phyloP scores from a whole-genome alignment of 1,140 invertebrate species.

The Drosophila paulistorum region DNA sequence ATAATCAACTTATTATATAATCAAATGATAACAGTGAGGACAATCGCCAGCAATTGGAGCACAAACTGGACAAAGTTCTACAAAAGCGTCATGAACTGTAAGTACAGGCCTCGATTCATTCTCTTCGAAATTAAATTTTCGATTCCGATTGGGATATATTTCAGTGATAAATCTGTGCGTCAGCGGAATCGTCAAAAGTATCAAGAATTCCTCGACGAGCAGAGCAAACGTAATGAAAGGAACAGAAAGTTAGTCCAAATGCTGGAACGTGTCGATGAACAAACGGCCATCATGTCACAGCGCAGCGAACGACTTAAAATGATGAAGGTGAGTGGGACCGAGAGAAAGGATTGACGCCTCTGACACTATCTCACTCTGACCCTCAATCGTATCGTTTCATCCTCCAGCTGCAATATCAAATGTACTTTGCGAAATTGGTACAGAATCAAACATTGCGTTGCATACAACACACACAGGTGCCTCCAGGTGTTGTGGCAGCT shows the following conservation, averaged over 20 bases:
- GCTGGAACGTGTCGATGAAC: conserved; percentile 85
- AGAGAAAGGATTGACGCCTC: too few relatives aligned
- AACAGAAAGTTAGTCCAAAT: conserved; percentile 85
- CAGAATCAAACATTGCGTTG: conserved; percentile 73
- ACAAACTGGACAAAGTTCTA: conserved; percentile 78
- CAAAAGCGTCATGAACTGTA: conserved; percentile 78
- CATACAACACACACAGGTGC: conserved; percentile 59
- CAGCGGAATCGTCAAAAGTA: conserved; percentile 85
- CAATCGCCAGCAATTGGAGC: conserved; percentile 77
- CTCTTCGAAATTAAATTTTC: neutral
- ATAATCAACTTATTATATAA: neutral
- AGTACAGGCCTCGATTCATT: conserved; percentile 50
- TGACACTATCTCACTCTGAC: too few relatives aligned
- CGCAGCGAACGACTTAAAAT: conserved; percentile 86
- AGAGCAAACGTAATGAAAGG: conserved; percentile 85
- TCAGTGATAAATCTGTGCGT: conserved; percentile 78
- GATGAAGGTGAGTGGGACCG: conserved; percentile 82
- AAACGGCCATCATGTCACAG: conserved; percentile 84
- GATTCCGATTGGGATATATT: neutral
- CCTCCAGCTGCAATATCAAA: conserved; percentile 75
- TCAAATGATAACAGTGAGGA: conserved; percentile 57
- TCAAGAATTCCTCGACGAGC: conserved; percentile 86
- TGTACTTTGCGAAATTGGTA: conserved; percentile 81
- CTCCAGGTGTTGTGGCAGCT: conserved; percentile 10
- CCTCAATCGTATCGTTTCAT: neutral